phyloP scores from a whole-genome alignment of 2,888 invertebrate genomes.

The Ischnura elegans region DNA sequence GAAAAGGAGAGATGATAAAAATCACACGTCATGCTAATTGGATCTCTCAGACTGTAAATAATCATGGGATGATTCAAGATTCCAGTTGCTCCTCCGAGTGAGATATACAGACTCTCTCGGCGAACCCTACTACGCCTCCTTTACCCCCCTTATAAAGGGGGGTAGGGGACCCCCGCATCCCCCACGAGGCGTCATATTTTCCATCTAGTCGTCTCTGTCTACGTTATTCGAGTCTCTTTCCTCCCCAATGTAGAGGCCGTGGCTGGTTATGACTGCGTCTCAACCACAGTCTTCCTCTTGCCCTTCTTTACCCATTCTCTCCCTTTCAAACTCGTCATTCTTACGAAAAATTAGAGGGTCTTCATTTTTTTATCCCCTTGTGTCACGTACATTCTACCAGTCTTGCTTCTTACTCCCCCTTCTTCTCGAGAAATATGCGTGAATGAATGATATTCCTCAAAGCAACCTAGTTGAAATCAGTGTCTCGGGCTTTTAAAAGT shows the following conservation, averaged over 20 bases:
- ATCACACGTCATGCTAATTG: conserved; percentile 67
- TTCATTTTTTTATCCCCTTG: not conserved
- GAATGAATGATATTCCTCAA: no score
- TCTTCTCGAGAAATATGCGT: not conserved
- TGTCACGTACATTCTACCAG: no score
- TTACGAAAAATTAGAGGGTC: conserved; percentile 28
- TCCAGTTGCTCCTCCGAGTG: conserved; percentile 40
- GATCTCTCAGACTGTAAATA: conserved; percentile 67
- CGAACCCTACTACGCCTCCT: not conserved
- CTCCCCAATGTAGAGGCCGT: not conserved
- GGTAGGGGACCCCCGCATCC: not conserved
- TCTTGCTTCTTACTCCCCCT: not conserved
- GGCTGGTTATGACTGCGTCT: not conserved
- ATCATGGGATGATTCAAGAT: conserved; percentile 22
- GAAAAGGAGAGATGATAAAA: conserved; percentile 45
- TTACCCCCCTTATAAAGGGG: not conserved
- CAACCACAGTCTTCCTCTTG: not conserved
- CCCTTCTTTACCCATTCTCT: conserved; percentile 35
- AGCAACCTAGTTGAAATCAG: no score
- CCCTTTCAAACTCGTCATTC: conserved; percentile 58
- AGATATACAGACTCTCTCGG: not conserved
- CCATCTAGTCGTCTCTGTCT: not conserved
- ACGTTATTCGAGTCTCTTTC: not conserved
- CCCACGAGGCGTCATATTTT: not conserved
- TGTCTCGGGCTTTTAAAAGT: no score